Base-by-base conservation (phyloP, 2,113 vertebrate genomes). In the Gorsachius goisagi region DNA sequence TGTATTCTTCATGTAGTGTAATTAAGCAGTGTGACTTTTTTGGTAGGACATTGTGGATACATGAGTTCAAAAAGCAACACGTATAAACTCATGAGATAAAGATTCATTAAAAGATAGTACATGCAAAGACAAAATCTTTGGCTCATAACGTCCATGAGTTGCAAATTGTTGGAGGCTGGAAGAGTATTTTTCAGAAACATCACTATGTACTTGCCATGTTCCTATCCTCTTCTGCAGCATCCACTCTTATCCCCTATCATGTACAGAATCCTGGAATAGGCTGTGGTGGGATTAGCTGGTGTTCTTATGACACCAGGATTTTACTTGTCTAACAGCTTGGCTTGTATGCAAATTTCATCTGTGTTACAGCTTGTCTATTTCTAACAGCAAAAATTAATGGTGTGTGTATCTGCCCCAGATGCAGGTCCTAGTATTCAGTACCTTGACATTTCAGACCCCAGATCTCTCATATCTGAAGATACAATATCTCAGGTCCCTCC, bases 111-210 rank as follows among this genome's bases (percentile, higher is more conserved):
- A 68, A 76, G 26, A 7, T 41, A 74, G 30, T 66, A 56, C 39
- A 74, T 35, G 9, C 5, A 62, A 75, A 81, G 30, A 21, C 14
- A 85, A 73, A 91, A 78, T 15, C 15, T 92, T 76, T 58, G 15
- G 6, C 45, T 84, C 5, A 18, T 72, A 17, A 59, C 79, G 13
- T 75, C 39, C 27, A 33, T 0, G 0, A n/a, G 20, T 0, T 78
- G 44, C n/a, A 88, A 60, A 60, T 52, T 22, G 5, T 9, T 35
- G 63, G 63, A 52, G 23, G 6, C 19, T 76, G 14, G 8, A 58
- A 64, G 13, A 74, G 33, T 33, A 8, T 28, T 79, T 64, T 77
- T 64, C 35, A 58, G 55, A 90, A 90, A 14, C 24, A 50, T 53
- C 6, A 5, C 19, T 69, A 4, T 0, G 0, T 66, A 33, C 37